Base-by-base conservation (phyloP, 2,113 vertebrate genomes). In the Jacana jacana region DNA sequence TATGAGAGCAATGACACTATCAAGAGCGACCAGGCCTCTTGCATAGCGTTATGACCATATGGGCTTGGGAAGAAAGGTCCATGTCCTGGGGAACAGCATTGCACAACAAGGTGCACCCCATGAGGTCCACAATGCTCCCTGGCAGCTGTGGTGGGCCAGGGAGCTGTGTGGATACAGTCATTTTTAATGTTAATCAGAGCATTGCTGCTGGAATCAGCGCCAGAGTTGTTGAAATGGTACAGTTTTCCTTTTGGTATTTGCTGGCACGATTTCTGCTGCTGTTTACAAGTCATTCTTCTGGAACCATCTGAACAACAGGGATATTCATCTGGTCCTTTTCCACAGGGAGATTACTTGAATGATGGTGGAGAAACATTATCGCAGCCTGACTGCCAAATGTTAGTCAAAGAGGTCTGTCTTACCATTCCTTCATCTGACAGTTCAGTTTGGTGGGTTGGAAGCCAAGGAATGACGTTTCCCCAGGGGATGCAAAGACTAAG, bases 161-260 rank as follows among this genome's bases (percentile, higher is more conserved):
- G 44, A 40, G 69, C 76, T 68, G 71, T 7, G 3, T 3, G 19
- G 60, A 13, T 40, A 8, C 1, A 16, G 37, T 30, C 5, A 11
- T 28, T 58, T 55, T 73, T 80, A 54, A n/a, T 10, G 17, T 30
- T 75, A 8, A 13, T 65, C 55, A 63, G 87, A 63, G 19, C 13
- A 15, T 28, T 3, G 3, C 54, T 44, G 66, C 52, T 82, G 71
- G 31, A 60, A 51, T 42, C 54, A 35, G 81, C 58, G 80, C 79
- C 58, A 6, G 35, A 84, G 17, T 25, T 81, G 84, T 14, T 80
- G 58, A 35, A 91, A 65, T 24, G 46, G 54, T n/a, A 11, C 0
- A 3, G 17, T 82, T 92, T 95, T 77, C 60, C 70, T 89, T 81
- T 87, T 16, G 61, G 88, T 86, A n/a, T 86, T 92, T 85, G 66